phyloP scores from a whole-genome alignment of 1,140 invertebrate genomes.

The Drosophila repletoides region DNA sequence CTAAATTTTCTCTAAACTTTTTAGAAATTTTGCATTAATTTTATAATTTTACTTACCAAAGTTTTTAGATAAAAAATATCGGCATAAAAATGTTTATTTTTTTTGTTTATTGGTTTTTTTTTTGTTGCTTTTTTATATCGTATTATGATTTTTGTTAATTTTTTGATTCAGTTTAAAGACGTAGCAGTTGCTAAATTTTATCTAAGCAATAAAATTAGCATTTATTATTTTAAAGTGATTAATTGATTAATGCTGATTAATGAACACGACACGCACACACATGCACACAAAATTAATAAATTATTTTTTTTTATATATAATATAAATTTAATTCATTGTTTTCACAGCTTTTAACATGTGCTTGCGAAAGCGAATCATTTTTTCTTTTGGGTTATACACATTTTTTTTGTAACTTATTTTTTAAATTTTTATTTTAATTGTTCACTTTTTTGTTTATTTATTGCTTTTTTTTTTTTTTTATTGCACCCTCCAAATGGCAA shows the following conservation, averaged over 20 bases:
- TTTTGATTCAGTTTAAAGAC: conserved; percentile 22
- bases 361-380: conserved; percentile 14
- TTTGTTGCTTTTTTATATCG: conserved; percentile 30
- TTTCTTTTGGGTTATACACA: background rate
- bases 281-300: conserved; percentile 21
- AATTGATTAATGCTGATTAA: conserved; percentile 38
- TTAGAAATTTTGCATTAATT: background rate
- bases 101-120: conserved; percentile 2
- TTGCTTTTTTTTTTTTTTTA: conserved; percentile 27
- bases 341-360: conserved; percentile 49
- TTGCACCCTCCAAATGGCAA: conserved; percentile 40
- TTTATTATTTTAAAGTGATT: conserved; percentile 50
- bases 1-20: conserved; percentile 1
- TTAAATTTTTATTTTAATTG: conserved; percentile 18
- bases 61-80: conserved; percentile 61
- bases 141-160: conserved; percentile 36
- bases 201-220: conserved; percentile 42
- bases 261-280: conserved; percentile 2
- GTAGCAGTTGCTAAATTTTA: conserved; percentile 39
- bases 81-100: conserved; percentile 47
- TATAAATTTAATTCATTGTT: conserved; percentile 30
- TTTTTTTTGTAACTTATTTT: background rate
- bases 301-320: background rate
- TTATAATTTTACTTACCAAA: conserved; percentile 63
- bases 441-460: background rate